Percentiles rank a stretch among this genome's conserved stretches.
Conservation (phyloP, 2,888 invertebrate genomes). For the Papilio protenor region DNA sequence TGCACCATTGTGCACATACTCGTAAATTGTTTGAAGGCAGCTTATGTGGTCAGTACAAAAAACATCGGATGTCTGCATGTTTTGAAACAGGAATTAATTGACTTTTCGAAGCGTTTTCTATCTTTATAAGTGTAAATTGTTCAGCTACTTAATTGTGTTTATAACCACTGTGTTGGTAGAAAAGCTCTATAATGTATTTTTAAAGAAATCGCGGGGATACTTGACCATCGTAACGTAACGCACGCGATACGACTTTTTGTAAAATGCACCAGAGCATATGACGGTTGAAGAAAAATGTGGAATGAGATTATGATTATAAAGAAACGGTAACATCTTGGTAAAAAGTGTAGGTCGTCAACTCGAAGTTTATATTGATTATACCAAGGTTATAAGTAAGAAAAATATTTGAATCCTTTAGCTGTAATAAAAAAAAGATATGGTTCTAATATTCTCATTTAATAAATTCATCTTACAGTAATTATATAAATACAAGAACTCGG, state of each 20-base stretch:
- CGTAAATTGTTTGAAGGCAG: neutral
- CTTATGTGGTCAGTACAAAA: neutral
- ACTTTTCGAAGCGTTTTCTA: neutral
- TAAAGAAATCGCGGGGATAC: constrained; percentile 61
- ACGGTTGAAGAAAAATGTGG: constrained; percentile 67
- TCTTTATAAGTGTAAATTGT: constrained; percentile 11
- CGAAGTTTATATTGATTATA: constrained; percentile 43
- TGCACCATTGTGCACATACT: neutral
- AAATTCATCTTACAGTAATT: neutral
- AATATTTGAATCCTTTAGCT: neutral
- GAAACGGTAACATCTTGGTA: constrained; percentile 57
- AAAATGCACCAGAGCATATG: constrained; percentile 69
- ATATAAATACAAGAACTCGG: too few species aligned
- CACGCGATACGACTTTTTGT: constrained; percentile 72
- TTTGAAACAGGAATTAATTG: neutral
- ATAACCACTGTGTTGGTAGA: constrained; percentile 41
- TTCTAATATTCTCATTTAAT: neutral
- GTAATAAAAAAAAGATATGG: too few species aligned
- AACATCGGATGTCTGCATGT: neutral
- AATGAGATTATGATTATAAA: constrained; percentile 61
- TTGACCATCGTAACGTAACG: constrained; percentile 57
- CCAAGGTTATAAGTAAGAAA: neutral
- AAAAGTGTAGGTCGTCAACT: constrained; percentile 34
- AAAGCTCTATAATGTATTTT: constrained; percentile 64
- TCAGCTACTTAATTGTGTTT: constrained; percentile 32